Base-by-base conservation (phyloP, 2,888 invertebrate genomes). In the Yponomeuta cagnagella region DNA sequence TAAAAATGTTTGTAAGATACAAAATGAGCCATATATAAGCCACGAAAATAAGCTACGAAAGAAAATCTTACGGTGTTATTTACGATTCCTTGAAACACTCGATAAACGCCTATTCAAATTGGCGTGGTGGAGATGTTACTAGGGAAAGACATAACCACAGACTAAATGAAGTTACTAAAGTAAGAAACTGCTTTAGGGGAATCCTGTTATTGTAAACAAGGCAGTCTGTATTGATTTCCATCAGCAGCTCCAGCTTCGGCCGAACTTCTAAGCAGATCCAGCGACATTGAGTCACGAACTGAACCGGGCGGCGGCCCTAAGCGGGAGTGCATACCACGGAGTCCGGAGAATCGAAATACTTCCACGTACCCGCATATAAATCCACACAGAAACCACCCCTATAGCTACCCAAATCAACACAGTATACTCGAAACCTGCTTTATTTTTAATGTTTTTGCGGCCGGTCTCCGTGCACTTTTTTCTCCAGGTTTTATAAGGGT, bases 401-500 rank as follows among this genome's bases (percentile, higher is more conserved):
- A 58, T 15, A 58, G 52, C 52, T 15, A 15, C 52, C 12, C 52
- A 58, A 58, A 15, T 23, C 23, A 23, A 15, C 52, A 58, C 52
- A 58, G 15, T 15, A 58, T 15, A 12, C 52, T 15, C 52, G 15
- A 15, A 15, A 15, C 12, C 3, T 64, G 0, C 64, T 30, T 64
- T 64, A 64, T 67, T 67, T 67, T 67, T 67, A 67, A 67, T 67
- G 67, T n/a, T n/a, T 33, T n/a, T 43, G 33, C 9, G 65, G 12
- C 43, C 73, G 73, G 74, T 74, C 77, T 77, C 76, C 77, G 75
- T 76, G 76, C 79, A 76, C 80, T 82, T 82, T 80, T 82, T 77
- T 64, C 79, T 77, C 76, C 76, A 72, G 79, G 82, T 87, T 71
- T 86, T 82, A 79, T 83, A 82, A 82, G 83, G 86, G 84, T 82